Evolutionary conservation across 2,797 vertebrate genomes (phyloP), one percentile per base, ranked within the genome.

Genomic region (Spinibarbus caldwelli): DNA sequence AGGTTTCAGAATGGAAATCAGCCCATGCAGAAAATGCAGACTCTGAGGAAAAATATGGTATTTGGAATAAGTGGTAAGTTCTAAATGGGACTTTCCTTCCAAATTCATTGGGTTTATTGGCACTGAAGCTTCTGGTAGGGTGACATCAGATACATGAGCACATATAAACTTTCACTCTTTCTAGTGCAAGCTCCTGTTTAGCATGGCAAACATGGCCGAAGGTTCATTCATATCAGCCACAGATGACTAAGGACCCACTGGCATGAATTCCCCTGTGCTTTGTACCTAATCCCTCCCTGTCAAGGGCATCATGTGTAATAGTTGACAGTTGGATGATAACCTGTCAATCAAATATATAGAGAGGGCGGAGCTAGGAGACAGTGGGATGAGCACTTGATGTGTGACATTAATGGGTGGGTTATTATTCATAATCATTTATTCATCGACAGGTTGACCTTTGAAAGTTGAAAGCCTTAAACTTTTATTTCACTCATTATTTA

Each of bases 141-240:
- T 4, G 10, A 76, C 43, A n/a, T n/a, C 6, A 38, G 21, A n/a
- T 21, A 36, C 26, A 59, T 67, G 7, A 14, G 36, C 9, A 17
- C 71, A 62, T 67, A 29, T 21, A 47, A 83, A 36, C 57, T 43
- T 3, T 54, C 31, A 9, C 45, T 67, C 5, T 3, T 66, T 45
- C 15, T 54, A 10, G 41, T 52, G 31, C 67, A 41, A 75, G 43
- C 72, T 67, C 41, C 21, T 34, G 52, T n/a, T n/a, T n/a, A n/a
- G n/a, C n/a, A n/a, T 19, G 41, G 52, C 12, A 62, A 83, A 75
- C 38, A 45, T 1, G n/a, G 8, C 38, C 19, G 14, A 23, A 38
- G 43, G 72, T 83, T 83, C 64, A 75, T 78, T 86, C 54, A 70
- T 73, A 70, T 82, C 78, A 72, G 59, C 73, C 80, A 78, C 54